Percentiles rank a stretch among this genome's conserved stretches.
These are phyloP conservation scores for Congeria kusceri DNA, from an alignment of 2,888 invertebrate genomes.

Conservation along the genomic window DNA sequence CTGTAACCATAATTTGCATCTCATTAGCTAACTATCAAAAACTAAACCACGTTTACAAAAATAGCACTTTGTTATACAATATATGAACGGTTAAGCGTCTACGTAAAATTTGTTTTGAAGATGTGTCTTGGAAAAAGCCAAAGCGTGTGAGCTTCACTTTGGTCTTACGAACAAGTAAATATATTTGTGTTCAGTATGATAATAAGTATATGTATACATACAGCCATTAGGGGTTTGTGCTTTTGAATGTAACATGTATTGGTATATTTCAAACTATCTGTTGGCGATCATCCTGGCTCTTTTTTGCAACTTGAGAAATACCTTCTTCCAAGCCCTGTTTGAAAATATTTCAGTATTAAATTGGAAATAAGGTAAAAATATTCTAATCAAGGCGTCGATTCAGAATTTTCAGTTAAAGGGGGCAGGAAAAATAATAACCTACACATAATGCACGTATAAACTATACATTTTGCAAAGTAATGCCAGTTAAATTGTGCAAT, in stretches of 20 bases:
- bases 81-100: too few relatives aligned
- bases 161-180: too few relatives aligned
- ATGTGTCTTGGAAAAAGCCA: too few relatives aligned
- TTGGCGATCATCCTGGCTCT: conserved; percentile 88
- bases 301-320: conserved; percentile 93
- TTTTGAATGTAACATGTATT: conserved; percentile 95
- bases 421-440: not conserved
- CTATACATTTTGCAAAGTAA: not conserved
- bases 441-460: not conserved
- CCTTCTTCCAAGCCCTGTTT: conserved; percentile 92
- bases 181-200: too few relatives aligned
- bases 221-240: conserved; percentile 98
- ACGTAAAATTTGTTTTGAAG: too few relatives aligned
- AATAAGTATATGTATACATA: conserved; percentile 87
- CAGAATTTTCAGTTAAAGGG: not conserved
- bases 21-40: too few relatives aligned
- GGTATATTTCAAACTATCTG: conserved; percentile 95
- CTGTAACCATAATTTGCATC: too few relatives aligned
- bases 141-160: too few relatives aligned
- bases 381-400: not conserved
- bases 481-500: not conserved
- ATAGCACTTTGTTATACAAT: too few relatives aligned
- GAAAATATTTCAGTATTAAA: conserved; percentile 39
- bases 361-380: not conserved
- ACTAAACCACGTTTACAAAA: too few relatives aligned